Conservation (phyloP, 2,113 vertebrate species). For the Xenopus borealis region DNA sequence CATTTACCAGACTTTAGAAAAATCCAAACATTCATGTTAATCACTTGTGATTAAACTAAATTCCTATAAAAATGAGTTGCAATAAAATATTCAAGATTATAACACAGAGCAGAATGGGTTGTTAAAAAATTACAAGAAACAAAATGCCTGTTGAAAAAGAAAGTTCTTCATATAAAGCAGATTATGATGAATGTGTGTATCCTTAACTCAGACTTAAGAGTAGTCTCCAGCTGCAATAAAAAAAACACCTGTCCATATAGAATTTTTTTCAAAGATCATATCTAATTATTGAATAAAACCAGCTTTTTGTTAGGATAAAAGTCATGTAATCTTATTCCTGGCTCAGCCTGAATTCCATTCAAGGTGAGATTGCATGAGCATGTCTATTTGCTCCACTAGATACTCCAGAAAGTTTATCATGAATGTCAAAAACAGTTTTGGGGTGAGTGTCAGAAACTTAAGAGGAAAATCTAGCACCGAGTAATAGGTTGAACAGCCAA, state of each 20-base stretch:
- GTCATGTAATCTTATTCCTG: background rate
- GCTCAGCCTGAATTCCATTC: no score
- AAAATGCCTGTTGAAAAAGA: background rate
- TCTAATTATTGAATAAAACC: background rate
- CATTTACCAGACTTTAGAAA: background rate
- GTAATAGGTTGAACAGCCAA: no score
- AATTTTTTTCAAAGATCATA: background rate
- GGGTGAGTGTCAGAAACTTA: no score
- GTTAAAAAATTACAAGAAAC: slow-evolving; percentile 20
- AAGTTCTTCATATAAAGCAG: slow-evolving; percentile 3
- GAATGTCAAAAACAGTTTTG: no score
- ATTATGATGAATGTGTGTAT: slow-evolving; percentile 21
- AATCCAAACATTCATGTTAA: background rate
- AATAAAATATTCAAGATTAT: slow-evolving; percentile 1
- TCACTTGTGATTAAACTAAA: slow-evolving; percentile 25
- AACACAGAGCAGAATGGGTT: slow-evolving; percentile 33
- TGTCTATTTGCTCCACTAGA: no score
- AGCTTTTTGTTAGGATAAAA: background rate
- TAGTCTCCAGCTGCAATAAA: background rate
- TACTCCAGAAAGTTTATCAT: no score
- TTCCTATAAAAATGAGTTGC: slow-evolving; percentile 2
- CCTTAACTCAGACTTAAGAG: background rate
- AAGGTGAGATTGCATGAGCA: no score
- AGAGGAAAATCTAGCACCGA: no score
- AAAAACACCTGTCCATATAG: background rate